Evolutionary conservation across 2,113 vertebrate species (phyloP).

Genomic region (Zosterops japonicus): DNA sequence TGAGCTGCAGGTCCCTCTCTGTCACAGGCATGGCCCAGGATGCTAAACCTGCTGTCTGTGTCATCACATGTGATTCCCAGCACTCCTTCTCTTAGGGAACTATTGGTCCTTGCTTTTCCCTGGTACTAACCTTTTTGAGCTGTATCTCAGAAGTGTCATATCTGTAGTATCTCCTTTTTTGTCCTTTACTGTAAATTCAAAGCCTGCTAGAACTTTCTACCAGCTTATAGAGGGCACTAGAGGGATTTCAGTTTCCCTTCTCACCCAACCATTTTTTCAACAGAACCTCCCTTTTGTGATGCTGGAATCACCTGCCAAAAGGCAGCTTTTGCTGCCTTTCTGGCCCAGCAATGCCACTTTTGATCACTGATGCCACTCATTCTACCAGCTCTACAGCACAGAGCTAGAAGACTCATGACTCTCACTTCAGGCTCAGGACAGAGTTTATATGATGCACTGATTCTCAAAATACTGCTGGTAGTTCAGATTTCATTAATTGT

Average conservation of each 20-base stretch:
- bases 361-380: background rate
- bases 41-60: background rate
- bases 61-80: background rate
- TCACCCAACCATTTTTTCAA: background rate
- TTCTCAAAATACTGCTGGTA: background rate
- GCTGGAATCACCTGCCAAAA: background rate
- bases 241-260: background rate
- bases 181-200: background rate
- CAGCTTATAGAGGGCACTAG: background rate
- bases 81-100: background rate
- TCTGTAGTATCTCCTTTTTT: background rate
- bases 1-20: accelerated
- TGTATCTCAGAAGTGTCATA: background rate
- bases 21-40: background rate
- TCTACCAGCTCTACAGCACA: background rate
- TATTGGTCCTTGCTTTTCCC: background rate
- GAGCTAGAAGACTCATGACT: background rate
- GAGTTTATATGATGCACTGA: background rate
- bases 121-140: background rate
- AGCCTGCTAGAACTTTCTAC: background rate
- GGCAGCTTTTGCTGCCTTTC: background rate
- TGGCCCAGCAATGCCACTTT: background rate
- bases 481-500: background rate
- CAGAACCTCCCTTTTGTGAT: background rate
- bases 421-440: background rate